Evolutionary conservation across 2,113 vertebrate genomes (phyloP).

Genomic region (Dromaius novaehollandiae): DNA sequence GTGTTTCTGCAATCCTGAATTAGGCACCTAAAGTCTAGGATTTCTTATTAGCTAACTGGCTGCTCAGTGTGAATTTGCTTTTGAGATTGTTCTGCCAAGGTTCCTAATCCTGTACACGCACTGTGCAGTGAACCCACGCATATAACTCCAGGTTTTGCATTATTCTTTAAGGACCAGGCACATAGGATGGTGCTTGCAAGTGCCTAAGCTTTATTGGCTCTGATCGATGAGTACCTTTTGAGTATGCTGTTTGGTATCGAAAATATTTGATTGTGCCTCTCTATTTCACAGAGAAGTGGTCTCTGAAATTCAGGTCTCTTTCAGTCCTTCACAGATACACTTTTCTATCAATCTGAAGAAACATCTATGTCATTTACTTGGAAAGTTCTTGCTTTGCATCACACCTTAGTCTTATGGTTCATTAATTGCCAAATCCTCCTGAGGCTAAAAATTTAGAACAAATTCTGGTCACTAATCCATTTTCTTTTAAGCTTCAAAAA

Average conservation of each 20-base stretch:
- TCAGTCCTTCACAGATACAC: background rate
- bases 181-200: background rate
- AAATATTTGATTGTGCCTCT: background rate
- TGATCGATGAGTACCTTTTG: background rate
- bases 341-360: background rate
- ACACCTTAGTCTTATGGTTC: background rate
- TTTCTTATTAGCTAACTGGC: background rate
- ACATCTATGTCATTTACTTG: accelerated
- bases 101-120: background rate
- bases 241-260: background rate
- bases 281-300: background rate
- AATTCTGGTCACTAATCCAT: background rate
- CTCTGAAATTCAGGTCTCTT: background rate
- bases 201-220: background rate
- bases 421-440: background rate
- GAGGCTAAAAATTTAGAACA: background rate
- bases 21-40: background rate
- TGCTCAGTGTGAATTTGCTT: background rate
- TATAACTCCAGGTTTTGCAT: background rate
- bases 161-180: background rate
- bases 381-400: background rate
- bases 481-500: background rate
- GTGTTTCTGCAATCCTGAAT: background rate
- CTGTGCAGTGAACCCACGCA: background rate
- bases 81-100: background rate